A percentile compares a stretch with the other conserved stretches of the same genome.
These are phyloP conservation scores for Drosophila neotestacea DNA, from an alignment of 2,888 invertebrate genomes.

Conservation along the genomic window DNA sequence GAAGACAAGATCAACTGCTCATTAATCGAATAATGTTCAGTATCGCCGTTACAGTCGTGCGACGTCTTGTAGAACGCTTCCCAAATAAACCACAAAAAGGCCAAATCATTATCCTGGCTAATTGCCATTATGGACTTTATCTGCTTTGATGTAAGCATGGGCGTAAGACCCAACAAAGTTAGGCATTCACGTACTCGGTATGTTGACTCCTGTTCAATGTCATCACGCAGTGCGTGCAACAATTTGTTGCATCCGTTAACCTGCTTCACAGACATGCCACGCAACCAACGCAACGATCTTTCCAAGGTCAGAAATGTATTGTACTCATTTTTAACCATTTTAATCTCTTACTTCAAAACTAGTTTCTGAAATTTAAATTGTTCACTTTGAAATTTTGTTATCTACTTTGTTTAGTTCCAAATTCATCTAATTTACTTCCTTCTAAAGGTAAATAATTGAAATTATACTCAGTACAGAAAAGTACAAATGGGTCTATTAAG, in stretches of 20 bases:
- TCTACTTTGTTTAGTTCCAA: conserved; percentile 25
- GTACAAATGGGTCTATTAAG: too few species aligned
- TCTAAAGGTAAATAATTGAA: not conserved
- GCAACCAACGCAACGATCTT: conserved; percentile 75
- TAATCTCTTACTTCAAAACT: not conserved
- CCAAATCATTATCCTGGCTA: conserved; percentile 82
- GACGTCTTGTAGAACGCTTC: conserved; percentile 75
- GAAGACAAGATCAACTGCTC: conserved; percentile 83
- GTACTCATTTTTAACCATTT: conserved; percentile 11
- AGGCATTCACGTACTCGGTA: conserved; percentile 67
- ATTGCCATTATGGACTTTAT: conserved; percentile 69
- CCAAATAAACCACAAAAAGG: conserved; percentile 84
- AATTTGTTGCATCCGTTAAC: conserved; percentile 68
- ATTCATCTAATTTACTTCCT: not conserved
- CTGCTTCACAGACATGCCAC: conserved; percentile 78
- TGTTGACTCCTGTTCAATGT: conserved; percentile 76
- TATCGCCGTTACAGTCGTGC: not conserved
- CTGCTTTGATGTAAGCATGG: conserved; percentile 53
- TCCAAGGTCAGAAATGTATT: conserved; percentile 10
- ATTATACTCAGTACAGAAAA: too few species aligned
- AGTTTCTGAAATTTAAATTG: not conserved
- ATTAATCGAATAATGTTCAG: conserved; percentile 63
- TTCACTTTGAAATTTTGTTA: conserved; percentile 22
- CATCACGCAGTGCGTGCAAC: conserved; percentile 77
- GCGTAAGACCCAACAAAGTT: conserved; percentile 71